Base-by-base conservation (phyloP, 1,140 invertebrate species). In the Bombus consobrinus region DNA sequence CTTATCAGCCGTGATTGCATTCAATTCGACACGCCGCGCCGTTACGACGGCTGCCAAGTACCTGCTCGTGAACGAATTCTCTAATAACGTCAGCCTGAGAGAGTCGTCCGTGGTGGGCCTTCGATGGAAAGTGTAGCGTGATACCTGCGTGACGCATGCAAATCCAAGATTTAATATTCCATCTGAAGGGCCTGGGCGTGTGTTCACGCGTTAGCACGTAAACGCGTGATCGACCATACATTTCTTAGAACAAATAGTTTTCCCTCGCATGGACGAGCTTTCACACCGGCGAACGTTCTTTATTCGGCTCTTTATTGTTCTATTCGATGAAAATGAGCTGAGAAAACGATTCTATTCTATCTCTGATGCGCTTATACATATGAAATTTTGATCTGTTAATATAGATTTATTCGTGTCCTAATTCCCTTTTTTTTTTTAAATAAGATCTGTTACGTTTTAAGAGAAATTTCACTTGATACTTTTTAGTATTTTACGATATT, bases 1-100 rank as follows among this genome's bases (percentile, higher is more conserved):
- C 37, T 85, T 85, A 85, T 85, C 77, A 85, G 83, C 28, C 37
- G 76, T 85, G 68, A 85, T 85, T 85, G 66, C 77, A 85, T 85
- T 85, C 77, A 80, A 85, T 85, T 34, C 77, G 83, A 66, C 57
- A 72, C 47, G 47, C 18, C 18, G 28, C 57, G 68, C 32, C 69
- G 83, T 78, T 72, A n/a, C 41, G 13, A 68, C n/a, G 2, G 68
- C 77, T 85, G 83, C 77, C 77, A 85, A 85, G 68, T 85, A 80
- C 83, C 83, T 73, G 83, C 77, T 85, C 76, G 83, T 77, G 68
- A 78, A 83, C 73, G 74, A 77, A 69, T 84, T 84, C 53, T 57
- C 25, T 78, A 84, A 84, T 57, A 78, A 83, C 22, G 59, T 18
- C 28, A 62, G 59, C 28, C 28, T 28, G 25, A 13, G 74, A 34